phyloP scores from a whole-genome alignment of 1,140 invertebrate species.

The Hyles euphorbiae region DNA sequence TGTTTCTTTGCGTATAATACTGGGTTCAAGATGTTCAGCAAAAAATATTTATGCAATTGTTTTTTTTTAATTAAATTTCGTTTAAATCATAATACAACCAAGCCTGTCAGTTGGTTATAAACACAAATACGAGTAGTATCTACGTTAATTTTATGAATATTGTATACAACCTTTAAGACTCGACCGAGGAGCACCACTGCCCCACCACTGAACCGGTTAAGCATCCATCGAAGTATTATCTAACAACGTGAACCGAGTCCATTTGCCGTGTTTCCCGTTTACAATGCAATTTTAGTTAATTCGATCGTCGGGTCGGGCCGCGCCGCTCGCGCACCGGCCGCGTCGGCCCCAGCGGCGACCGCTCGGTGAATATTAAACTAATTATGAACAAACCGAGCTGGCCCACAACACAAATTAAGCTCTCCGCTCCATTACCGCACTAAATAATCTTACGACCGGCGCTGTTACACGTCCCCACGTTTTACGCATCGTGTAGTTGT shows the following conservation, averaged over 20 bases:
- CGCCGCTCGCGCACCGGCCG: slow-evolving; percentile 16
- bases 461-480: too few species aligned
- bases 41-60: too few species aligned
- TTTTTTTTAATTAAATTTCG: too few species aligned
- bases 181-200: background rate
- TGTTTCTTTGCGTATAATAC: too few species aligned
- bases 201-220: background rate
- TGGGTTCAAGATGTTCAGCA: too few species aligned
- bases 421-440: slow-evolving; percentile 41
- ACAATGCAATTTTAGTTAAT: slow-evolving; percentile 71
- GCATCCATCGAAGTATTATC: background rate
- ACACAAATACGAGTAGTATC: too few species aligned
- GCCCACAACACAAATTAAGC: slow-evolving; percentile 39
- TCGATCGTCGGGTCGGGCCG: slow-evolving; percentile 31
- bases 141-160: too few species aligned
- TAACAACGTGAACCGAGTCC: slow-evolving; percentile 1
- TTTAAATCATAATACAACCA: too few species aligned
- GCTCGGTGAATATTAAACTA: slow-evolving; percentile 53
- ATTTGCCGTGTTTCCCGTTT: slow-evolving; percentile 32
- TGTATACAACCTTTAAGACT: too few species aligned
- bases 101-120: too few species aligned
- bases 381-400: slow-evolving; percentile 57
- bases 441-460: slow-evolving; percentile 12
- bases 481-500: too few species aligned
- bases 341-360: slow-evolving; percentile 18